phyloP scores from a whole-genome alignment of 2,113 vertebrate species.

The Sprattus sprattus region DNA sequence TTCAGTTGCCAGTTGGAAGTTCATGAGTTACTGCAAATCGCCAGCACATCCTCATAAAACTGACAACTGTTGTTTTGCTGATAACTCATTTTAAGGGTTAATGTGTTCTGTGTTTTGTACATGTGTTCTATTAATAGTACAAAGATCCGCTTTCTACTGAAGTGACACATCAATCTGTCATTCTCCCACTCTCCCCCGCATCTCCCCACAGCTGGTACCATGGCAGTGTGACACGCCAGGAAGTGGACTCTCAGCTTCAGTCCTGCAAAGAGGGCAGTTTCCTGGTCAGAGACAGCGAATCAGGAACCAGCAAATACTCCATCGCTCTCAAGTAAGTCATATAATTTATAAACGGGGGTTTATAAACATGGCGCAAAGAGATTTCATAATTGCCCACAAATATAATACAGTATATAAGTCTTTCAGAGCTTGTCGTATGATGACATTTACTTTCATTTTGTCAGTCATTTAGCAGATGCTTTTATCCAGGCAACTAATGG shows the following conservation, averaged over 20 bases:
- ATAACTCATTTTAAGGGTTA: not conserved
- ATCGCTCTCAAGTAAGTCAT: conserved; percentile 86
- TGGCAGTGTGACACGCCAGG: conserved; percentile 79
- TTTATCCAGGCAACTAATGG: no score
- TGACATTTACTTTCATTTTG: no score
- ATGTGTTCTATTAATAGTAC: not conserved
- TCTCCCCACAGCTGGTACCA: conserved; percentile 81
- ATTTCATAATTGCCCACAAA: no score
- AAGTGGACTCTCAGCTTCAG: conserved; percentile 83
- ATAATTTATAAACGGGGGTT: not conserved
- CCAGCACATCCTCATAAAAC: not conserved
- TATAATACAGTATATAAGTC: no score
- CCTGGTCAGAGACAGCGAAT: conserved; percentile 87
- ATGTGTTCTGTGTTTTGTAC: not conserved
- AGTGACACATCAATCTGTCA: not conserved
- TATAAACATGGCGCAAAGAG: no score
- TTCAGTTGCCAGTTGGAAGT: not conserved
- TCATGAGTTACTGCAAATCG: not conserved
- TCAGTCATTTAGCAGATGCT: no score
- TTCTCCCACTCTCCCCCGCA: not conserved
- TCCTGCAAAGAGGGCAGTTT: conserved; percentile 83
- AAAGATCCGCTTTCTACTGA: not conserved
- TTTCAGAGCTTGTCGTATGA: no score
- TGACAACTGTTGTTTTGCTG: not conserved
- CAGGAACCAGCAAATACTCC: conserved; percentile 84